A percentile compares a stretch with the other conserved stretches of the same genome.
These are phyloP conservation scores for Caradrina kadenii DNA, from an alignment of 2,888 invertebrate species.

Conservation along the genomic window DNA sequence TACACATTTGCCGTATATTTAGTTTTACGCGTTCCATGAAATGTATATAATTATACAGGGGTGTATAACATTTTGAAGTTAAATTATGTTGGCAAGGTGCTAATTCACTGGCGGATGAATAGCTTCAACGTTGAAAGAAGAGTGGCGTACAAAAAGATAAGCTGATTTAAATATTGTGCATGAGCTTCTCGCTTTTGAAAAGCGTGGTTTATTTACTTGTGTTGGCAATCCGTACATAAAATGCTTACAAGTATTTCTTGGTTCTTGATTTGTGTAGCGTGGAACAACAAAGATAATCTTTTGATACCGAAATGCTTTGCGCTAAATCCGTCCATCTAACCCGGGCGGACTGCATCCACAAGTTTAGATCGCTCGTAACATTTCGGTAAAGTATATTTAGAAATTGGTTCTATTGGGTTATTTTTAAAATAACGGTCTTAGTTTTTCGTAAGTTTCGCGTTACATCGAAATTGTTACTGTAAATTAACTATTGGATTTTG, in stretches of 20 bases:
- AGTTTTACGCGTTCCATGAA: constrained; percentile 36
- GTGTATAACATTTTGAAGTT: constrained; percentile 35
- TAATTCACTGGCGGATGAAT: constrained; percentile 48
- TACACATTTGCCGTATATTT: constrained; percentile 36
- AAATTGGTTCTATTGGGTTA: constrained; percentile 60
- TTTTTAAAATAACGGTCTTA: constrained; percentile 58
- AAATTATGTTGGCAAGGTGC: constrained; percentile 36
- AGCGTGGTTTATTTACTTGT: constrained; percentile 34
- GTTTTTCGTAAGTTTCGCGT: constrained; percentile 32
- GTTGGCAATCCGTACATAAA: constrained; percentile 38
- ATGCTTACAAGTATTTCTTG: constrained; percentile 19
- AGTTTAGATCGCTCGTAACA: constrained; percentile 59
- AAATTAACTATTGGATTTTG: background rate
- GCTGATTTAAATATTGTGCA: constrained; percentile 40
- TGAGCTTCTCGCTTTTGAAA: constrained; percentile 35
- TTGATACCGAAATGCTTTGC: constrained; percentile 55
- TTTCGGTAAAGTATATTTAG: constrained; percentile 65
- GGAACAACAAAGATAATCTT: constrained; percentile 46
- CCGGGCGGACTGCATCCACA: constrained; percentile 56
- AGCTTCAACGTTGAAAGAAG: constrained; percentile 43
- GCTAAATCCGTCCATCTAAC: constrained; percentile 59
- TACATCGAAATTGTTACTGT: constrained; percentile 9
- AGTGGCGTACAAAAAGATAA: constrained; percentile 37
- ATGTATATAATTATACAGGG: constrained; percentile 24
- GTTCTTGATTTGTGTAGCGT: constrained; percentile 38